phyloP scores from a whole-genome alignment of 37 sponge, comb jelly and placozoan species.

The Chondrosia reniformis region DNA sequence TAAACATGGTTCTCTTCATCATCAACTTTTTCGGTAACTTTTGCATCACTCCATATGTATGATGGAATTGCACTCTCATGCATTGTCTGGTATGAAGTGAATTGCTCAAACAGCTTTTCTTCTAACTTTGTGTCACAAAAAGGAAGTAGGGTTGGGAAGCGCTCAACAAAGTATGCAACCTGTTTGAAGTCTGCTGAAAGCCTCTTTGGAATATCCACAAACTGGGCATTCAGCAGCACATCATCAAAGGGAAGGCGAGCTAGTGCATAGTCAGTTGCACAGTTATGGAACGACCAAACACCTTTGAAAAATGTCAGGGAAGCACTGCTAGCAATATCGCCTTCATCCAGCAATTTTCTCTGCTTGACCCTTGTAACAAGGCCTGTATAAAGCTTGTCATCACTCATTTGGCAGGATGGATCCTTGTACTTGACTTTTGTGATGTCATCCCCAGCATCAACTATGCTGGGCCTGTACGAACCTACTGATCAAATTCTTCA shows the following conservation, averaged over 20 bases:
- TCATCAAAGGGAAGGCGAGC: slow-evolving; percentile 19
- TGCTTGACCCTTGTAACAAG: neutral
- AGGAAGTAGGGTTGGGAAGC: slow-evolving; percentile 6
- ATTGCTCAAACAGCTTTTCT: too few species aligned
- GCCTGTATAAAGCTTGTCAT: slow-evolving; percentile 2
- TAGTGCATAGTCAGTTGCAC: slow-evolving; percentile 20
- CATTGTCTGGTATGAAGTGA: too few species aligned
- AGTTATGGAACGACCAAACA: neutral
- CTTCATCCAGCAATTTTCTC: slow-evolving; percentile 8
- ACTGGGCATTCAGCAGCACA: slow-evolving; percentile 30
- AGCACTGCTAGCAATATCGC: neutral
- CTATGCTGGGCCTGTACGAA: neutral
- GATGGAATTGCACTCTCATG: too few species aligned
- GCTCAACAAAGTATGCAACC: slow-evolving; percentile 35
- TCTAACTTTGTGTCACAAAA: too few species aligned
- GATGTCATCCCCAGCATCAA: neutral
- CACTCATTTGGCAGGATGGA: neutral
- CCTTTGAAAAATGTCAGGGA: neutral
- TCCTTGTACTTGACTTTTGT: neutral
- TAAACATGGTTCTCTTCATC: too few species aligned
- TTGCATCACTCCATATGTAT: too few species aligned
- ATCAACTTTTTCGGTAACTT: too few species aligned
- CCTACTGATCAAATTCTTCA: slow-evolving; percentile 15
- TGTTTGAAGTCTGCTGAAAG: neutral
- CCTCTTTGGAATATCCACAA: slow-evolving; percentile 41